Conservation (phyloP, 2,113 vertebrate species). For the Electrona antarctica region DNA sequence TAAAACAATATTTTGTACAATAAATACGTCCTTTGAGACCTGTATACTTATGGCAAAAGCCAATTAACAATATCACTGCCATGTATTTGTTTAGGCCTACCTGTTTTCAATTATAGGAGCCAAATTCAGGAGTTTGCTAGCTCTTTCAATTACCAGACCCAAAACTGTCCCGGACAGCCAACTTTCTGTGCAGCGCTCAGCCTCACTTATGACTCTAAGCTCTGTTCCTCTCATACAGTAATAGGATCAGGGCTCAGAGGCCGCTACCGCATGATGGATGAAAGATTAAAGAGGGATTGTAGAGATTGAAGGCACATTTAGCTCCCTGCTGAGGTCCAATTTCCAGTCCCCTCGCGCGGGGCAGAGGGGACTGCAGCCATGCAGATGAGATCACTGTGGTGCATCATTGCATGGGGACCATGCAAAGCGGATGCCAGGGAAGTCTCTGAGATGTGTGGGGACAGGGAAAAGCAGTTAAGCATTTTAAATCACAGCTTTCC, state of each 20-base stretch:
- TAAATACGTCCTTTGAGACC: slow-evolving; percentile 15
- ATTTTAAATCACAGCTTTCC: slow-evolving; percentile 56
- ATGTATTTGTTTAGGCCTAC: slow-evolving; percentile 56
- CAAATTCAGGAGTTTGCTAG: slow-evolving; percentile 45
- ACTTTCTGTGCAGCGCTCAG: slow-evolving; percentile 64
- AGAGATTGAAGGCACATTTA: slow-evolving; percentile 80
- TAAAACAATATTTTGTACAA: slow-evolving; percentile 42
- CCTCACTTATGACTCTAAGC: slow-evolving; percentile 55
- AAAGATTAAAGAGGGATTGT: slow-evolving; percentile 84
- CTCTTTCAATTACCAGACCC: slow-evolving; percentile 54
- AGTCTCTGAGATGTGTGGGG: slow-evolving; percentile 41
- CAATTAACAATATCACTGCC: slow-evolving; percentile 35
- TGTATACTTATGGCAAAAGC: slow-evolving; percentile 28
- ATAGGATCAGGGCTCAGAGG: slow-evolving; percentile 73
- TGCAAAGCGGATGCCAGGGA: slow-evolving; percentile 48
- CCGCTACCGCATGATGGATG: slow-evolving; percentile 79
- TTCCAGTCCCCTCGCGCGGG: slow-evolving; percentile 62
- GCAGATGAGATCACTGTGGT: slow-evolving; percentile 71
- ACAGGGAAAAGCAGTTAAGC: slow-evolving; percentile 59
- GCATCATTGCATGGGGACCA: slow-evolving; percentile 54
- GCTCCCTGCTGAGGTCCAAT: slow-evolving; percentile 74
- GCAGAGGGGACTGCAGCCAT: slow-evolving; percentile 59
- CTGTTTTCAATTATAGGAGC: slow-evolving; percentile 61
- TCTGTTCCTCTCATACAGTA: slow-evolving; percentile 66
- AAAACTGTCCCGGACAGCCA: slow-evolving; percentile 59